These are phyloP conservation scores for Tribolium castaneum DNA, from an alignment of 1,140 invertebrate genomes.

Conservation along the genomic window DNA sequence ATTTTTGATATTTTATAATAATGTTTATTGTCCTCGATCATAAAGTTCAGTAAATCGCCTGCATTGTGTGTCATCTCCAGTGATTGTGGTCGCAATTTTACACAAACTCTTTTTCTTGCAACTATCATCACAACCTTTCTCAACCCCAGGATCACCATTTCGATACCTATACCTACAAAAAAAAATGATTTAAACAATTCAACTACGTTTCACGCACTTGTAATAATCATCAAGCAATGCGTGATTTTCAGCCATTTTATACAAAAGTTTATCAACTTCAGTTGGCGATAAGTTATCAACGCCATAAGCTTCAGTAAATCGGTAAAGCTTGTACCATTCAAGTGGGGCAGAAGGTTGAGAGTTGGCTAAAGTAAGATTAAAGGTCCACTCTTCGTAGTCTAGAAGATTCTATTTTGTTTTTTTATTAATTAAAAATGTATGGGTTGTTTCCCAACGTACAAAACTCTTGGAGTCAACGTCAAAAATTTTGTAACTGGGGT, in stretches of 20 bases:
- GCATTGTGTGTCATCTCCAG: neutral
- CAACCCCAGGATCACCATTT: conserved; percentile 66
- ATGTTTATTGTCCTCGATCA: neutral
- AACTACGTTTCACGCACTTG: conserved; percentile 18
- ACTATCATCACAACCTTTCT: conserved; percentile 66
- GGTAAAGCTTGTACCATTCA: conserved; percentile 76
- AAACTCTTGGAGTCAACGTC: conserved; percentile 71
- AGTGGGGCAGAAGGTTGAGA: conserved; percentile 67
- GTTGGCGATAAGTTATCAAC: conserved; percentile 65
- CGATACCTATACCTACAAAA: conserved; percentile 56
- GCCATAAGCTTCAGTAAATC: conserved; percentile 74
- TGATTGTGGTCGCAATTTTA: conserved; percentile 67
- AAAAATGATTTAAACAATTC: no score
- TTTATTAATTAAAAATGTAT: no score
- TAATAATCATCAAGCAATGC: conserved; percentile 54
- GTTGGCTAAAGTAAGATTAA: conserved; percentile 84
- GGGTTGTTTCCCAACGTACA: conserved; percentile 60
- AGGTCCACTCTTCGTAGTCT: conserved; percentile 79
- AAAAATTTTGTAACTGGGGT: conserved; percentile 86
- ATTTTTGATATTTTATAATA: no score
- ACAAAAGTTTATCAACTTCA: conserved; percentile 65
- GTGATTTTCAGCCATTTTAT: conserved; percentile 64
- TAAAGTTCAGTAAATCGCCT: neutral
- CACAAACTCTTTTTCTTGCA: conserved; percentile 70
- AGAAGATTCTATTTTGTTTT: conserved; percentile 62